Base-by-base conservation (phyloP, 30 jellyfish, hydroid and myxozoan species). In the Phacellophora camtschatica region DNA sequence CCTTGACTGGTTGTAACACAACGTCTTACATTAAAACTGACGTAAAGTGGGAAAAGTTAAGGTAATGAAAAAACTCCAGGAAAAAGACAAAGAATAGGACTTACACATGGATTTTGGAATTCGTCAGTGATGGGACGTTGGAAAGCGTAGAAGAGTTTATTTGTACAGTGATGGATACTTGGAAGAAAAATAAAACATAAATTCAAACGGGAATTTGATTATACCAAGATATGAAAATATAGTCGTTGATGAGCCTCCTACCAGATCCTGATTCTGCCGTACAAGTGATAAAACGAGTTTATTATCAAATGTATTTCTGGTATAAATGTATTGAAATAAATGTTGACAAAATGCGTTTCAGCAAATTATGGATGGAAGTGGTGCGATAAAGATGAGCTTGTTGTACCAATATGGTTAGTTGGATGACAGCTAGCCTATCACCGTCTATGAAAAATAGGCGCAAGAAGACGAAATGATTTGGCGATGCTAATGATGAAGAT, bases 221-320 rank as follows among this genome's bases (percentile, higher is more conserved):
- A 25, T 69, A 83, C 31, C 53, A 83, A 69, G 54, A 27, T 19
- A 45, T 83, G 80, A 83, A 83, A 72, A 73, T 31, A 39, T 55
- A 69, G 50, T 41, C 87, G 23, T 69, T 82, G 16, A 61, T 61
- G 81, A 48, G 81, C 30, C 58, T 83, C 82, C 87, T 74, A 28
- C 95, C 95, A 24, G 95, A 81, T 57, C 83, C 50, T 24, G 83
- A 83, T 58, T 71, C 95, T 19, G 70, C 71, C 15, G 7, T 30
- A 33, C 95, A 84, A 55, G 95, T 54, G 22, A 84, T 84, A 71
- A 62, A 56, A 51, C 58, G 89, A 19, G 89, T 50, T 0, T 80
- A 84, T 49, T 68, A 11, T 33, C 89, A 71, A 59, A 73, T 87
- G 15, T 84, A 57, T 45, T 43, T 41, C 71, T 72, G 89, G 83